These are phyloP conservation scores for Sphaerodactylus townsendi DNA, from an alignment of 2,113 vertebrate genomes.

Conservation along the genomic window DNA sequence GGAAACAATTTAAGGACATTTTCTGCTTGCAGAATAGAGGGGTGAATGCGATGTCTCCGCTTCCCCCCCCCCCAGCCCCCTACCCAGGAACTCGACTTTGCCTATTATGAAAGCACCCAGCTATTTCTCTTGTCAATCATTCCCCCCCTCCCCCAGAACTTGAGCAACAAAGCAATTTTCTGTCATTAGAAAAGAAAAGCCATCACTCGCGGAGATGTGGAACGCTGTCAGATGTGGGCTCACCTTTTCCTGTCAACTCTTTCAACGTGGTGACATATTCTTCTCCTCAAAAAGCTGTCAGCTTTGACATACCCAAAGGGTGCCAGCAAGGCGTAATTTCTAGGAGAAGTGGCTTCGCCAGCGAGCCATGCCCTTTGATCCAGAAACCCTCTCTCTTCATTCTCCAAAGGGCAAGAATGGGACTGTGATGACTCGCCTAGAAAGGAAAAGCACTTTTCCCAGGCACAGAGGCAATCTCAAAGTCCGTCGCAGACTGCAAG, in stretches of 20 bases:
- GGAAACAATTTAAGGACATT: neutral
- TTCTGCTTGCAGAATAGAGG: neutral
- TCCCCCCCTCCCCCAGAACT: neutral
- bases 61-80: neutral
- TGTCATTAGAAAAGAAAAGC: conserved; percentile 1
- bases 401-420: neutral
- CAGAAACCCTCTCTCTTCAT: neutral
- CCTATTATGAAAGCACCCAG: neutral
- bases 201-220: neutral
- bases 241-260: conserved; percentile 35
- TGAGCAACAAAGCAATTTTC: conserved; percentile 33
- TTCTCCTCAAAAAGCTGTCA: neutral
- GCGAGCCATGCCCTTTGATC: neutral
- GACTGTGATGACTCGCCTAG: no score
- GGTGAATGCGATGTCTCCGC: neutral
- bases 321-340: neutral
- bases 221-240: neutral
- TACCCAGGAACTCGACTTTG: neutral
- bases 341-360: neutral
- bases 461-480: neutral
- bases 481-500: neutral
- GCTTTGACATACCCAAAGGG: neutral
- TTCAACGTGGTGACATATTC: neutral
- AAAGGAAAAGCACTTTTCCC: neutral
- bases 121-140: conserved; percentile 6